phyloP scores from a whole-genome alignment of 2,888 invertebrate species.

The Drosophila subsilvestris region DNA sequence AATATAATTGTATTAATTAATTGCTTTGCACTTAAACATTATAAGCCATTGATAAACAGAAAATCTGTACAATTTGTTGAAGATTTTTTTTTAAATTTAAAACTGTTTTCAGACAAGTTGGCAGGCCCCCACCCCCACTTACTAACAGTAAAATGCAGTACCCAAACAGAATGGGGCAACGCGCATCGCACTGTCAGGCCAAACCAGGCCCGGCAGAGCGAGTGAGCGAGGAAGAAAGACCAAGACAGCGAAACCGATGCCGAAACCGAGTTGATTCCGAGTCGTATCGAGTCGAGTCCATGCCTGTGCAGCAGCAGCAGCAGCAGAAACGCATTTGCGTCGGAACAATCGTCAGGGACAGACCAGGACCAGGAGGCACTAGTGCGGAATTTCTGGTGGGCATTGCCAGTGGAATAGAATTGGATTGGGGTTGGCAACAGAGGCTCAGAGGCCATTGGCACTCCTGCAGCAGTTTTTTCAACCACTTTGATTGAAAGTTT shows the following conservation, averaged over 20 bases:
- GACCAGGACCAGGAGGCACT: constrained; percentile 14
- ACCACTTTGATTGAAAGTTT: not conserved
- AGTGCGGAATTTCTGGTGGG: not conserved
- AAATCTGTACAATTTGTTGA: not conserved
- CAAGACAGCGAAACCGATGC: not conserved
- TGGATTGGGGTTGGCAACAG: not conserved
- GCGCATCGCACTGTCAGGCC: not conserved
- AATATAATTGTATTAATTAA: too few species aligned
- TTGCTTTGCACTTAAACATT: too few species aligned
- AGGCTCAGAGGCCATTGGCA: not conserved
- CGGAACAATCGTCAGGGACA: constrained; percentile 65
- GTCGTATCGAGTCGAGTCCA: not conserved
- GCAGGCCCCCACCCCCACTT: not conserved
- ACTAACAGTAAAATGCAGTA: not conserved
- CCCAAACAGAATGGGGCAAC: not conserved
- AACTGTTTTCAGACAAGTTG: not conserved
- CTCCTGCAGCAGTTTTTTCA: not conserved
- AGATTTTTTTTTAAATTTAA: not conserved
- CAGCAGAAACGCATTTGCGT: constrained; percentile 58
- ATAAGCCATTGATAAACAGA: too few species aligned
- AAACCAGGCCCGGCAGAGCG: not conserved
- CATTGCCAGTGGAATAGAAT: not conserved
- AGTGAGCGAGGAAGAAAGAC: not conserved
- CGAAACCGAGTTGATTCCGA: constrained; percentile 11
- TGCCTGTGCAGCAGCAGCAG: not conserved